Percentiles rank a stretch among this genome's conserved stretches.
phyloP scores from a whole-genome alignment of 2,113 vertebrate species.

The Loxodonta africana region DNA sequence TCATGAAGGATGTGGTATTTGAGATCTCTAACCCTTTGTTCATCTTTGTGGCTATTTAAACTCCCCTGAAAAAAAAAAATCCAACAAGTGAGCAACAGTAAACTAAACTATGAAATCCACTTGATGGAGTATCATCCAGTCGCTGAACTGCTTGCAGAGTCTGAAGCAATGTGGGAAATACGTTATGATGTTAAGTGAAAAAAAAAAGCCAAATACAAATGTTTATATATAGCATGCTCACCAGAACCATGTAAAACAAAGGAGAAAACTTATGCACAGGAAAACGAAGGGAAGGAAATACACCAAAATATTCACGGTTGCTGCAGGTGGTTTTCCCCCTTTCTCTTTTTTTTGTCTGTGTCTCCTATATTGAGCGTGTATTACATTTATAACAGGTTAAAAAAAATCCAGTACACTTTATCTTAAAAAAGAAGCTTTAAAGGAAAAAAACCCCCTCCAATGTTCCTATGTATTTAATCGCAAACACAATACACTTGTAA shows the following conservation, averaged over 20 bases:
- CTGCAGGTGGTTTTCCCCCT: background rate
- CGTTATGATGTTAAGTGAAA: constrained; percentile 49
- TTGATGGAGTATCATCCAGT: constrained; percentile 59
- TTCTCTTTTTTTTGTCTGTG: constrained; percentile 37
- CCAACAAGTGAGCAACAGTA: background rate
- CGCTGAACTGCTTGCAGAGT: constrained; percentile 54
- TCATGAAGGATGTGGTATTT: constrained; percentile 41
- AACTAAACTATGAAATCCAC: constrained; percentile 51
- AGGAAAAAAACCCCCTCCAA: constrained; percentile 28
- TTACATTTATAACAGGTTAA: constrained; percentile 24
- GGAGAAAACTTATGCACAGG: background rate
- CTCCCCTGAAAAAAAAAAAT: constrained; percentile 54
- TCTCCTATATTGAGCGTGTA: background rate
- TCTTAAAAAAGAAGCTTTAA: constrained; percentile 31
- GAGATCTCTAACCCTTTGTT: constrained; percentile 41
- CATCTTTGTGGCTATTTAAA: constrained; percentile 61
- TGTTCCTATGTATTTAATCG: constrained; percentile 9
- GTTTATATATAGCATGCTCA: constrained; percentile 31
- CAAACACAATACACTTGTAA: constrained; percentile 68
- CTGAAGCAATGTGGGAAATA: constrained; percentile 36
- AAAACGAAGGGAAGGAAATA: constrained; percentile 56
- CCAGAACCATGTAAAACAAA: constrained; percentile 29
- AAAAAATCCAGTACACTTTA: background rate
- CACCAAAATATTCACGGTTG: constrained; percentile 6
- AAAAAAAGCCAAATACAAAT: constrained; percentile 34